phyloP scores from a whole-genome alignment of 1,140 invertebrate genomes.

The Lucilia cuprina region DNA sequence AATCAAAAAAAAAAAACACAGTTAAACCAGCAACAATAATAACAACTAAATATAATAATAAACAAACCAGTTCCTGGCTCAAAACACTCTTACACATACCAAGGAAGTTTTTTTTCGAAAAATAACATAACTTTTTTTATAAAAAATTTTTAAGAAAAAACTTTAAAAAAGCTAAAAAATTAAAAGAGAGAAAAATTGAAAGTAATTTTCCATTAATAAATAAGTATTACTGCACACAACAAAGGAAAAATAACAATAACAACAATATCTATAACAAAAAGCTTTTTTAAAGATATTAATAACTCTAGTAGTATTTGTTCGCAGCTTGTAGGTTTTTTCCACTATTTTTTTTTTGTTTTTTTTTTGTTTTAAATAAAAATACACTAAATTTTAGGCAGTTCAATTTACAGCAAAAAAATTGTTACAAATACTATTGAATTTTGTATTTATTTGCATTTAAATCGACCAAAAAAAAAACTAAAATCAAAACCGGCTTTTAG shows the following conservation, averaged over 20 bases:
- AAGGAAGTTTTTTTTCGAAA: constrained; percentile 5
- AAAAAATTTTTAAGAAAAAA: not conserved
- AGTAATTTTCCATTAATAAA: constrained; percentile 23
- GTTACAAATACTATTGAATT: constrained; percentile 15
- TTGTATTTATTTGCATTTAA: not conserved
- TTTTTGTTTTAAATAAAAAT: too few species aligned
- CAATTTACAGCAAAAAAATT: not conserved
- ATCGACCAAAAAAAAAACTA: too few species aligned
- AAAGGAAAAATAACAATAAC: not conserved
- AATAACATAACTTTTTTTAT: not conserved
- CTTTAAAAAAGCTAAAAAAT: not conserved
- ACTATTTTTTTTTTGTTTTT: not conserved
- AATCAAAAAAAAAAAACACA: not conserved
- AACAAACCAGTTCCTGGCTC: constrained; percentile 24
- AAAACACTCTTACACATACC: not conserved
- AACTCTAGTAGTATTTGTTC: not conserved
- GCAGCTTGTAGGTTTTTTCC: not conserved
- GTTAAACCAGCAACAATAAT: not conserved
- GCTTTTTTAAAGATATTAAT: not conserved
- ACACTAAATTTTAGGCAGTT: not conserved
- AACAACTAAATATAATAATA: not conserved
- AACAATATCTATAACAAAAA: not conserved
- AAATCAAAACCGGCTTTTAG: constrained; percentile 3
- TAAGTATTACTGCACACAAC: not conserved
- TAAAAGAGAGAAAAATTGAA: constrained; percentile 13